phyloP scores from a whole-genome alignment of 2,797 vertebrate genomes.

The Peromyscus nudipes region DNA sequence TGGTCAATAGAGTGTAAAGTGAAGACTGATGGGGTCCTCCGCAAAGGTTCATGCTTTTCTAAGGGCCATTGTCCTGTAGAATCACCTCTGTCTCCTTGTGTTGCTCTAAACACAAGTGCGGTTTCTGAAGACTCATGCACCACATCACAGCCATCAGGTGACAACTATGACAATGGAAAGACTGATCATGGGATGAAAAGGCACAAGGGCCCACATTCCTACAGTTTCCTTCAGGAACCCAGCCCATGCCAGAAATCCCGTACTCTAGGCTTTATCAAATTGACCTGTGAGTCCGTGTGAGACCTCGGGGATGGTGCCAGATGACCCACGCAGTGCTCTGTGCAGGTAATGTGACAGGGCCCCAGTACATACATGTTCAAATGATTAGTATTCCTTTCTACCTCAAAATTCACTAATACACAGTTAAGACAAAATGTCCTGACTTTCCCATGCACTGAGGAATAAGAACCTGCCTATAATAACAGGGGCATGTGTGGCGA shows the following conservation, averaged over 20 bases:
- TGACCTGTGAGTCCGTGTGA: not conserved
- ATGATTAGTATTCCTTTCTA: not conserved
- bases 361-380: not conserved
- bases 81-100: not conserved
- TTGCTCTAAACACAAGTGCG: not conserved
- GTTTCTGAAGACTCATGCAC: not conserved
- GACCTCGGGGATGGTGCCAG: no score
- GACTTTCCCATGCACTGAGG: not conserved
- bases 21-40: not conserved
- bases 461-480: not conserved
- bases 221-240: not conserved
- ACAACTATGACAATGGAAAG: not conserved
- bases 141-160: not conserved
- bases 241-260: not conserved
- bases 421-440: not conserved
- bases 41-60: not conserved
- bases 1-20: not conserved
- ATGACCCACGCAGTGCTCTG: fast-evolving
- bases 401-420: not conserved
- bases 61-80: not conserved
- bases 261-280: not conserved
- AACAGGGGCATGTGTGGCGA: no score
- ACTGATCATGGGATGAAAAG: not conserved
- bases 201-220: not conserved
- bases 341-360: not conserved